phyloP scores from a whole-genome alignment of 2,113 vertebrate species.

The Hiodon alosoides region DNA sequence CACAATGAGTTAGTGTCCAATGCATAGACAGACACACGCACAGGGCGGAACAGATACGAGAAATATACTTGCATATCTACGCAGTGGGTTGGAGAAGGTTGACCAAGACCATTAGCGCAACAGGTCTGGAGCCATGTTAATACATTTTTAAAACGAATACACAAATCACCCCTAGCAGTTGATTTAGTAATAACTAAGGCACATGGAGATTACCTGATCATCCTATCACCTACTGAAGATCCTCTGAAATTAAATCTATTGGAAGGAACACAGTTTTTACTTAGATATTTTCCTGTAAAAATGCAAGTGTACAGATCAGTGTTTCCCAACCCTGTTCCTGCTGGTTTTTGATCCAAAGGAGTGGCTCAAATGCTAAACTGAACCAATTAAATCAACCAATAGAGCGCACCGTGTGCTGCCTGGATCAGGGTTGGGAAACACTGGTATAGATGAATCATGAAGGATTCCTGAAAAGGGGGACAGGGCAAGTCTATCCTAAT shows the following conservation, averaged over 20 bases:
- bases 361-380: too few species aligned
- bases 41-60: background rate
- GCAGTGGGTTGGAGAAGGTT: background rate
- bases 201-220: slow-evolving; percentile 89
- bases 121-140: slow-evolving; percentile 11
- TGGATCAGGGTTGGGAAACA: too few species aligned
- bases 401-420: too few species aligned
- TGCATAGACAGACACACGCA: background rate
- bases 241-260: slow-evolving; percentile 96
- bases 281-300: background rate
- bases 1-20: too few species aligned
- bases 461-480: too few species aligned
- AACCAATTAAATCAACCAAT: too few species aligned
- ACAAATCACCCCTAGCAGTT: slow-evolving; percentile 38
- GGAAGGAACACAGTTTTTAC: slow-evolving; percentile 63
- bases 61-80: background rate
- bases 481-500: too few species aligned
- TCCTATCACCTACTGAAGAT: slow-evolving; percentile 96
- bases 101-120: background rate
- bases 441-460: too few species aligned
- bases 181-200: slow-evolving; percentile 40
- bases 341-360: too few species aligned
- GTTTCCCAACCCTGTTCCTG: too few species aligned
- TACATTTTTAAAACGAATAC: slow-evolving; percentile 22
- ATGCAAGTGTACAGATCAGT: slow-evolving; percentile 25